Percentiles rank a stretch among this genome's conserved stretches.
These are phyloP conservation scores for Grammomys surdaster DNA, from an alignment of 2,113 vertebrate genomes.

Conservation along the genomic window DNA sequence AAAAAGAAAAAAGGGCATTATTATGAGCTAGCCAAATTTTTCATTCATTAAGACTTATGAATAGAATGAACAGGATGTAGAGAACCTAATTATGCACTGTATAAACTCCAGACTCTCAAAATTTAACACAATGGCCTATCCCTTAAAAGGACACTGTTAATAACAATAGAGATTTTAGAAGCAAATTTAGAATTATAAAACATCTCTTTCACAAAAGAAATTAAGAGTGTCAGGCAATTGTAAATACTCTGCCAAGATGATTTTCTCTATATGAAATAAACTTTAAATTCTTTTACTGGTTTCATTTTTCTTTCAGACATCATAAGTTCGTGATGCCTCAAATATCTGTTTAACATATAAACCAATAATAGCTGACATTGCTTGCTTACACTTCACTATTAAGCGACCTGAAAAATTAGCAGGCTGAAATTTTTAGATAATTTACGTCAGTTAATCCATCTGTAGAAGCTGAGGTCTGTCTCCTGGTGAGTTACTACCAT, in stretches of 20 bases:
- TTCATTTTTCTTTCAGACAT: background rate
- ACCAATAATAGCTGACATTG: background rate
- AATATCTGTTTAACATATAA: background rate
- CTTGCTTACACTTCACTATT: background rate
- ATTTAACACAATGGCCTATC: background rate
- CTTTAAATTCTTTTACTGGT: background rate
- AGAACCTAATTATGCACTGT: background rate
- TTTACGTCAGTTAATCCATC: background rate
- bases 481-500: background rate
- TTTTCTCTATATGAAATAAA: background rate
- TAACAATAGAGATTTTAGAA: background rate
- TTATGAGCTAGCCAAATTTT: background rate
- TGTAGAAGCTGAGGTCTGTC: background rate
- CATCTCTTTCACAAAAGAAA: background rate
- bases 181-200: background rate
- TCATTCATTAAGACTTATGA: background rate
- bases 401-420: conserved; percentile 24
- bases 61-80: background rate
- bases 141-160: background rate
- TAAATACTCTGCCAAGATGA: background rate
- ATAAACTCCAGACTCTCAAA: background rate
- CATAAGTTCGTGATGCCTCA: background rate
- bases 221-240: background rate
- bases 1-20: background rate
- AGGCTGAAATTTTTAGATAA: background rate